phyloP scores from a whole-genome alignment of 2,113 vertebrate species.

The Notothenia rossii region DNA sequence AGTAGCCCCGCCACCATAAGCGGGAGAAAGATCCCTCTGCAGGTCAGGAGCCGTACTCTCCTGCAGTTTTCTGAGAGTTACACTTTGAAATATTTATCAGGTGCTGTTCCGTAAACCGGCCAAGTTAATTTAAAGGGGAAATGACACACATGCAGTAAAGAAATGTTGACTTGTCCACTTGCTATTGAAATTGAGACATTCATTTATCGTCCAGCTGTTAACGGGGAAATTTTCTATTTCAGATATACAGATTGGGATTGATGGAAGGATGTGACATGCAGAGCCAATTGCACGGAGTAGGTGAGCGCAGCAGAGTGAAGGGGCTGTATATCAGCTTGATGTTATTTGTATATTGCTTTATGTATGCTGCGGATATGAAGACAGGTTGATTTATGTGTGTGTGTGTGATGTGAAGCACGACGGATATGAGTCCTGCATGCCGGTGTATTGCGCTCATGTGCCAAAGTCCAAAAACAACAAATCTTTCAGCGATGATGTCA shows the following conservation, averaged over 20 bases:
- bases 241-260: conserved; percentile 25
- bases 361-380: conserved; percentile 26
- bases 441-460: conserved; percentile 29
- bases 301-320: conserved; percentile 23
- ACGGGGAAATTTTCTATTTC: conserved; percentile 32
- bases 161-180: background rate
- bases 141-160: background rate
- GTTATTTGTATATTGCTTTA: conserved; percentile 51
- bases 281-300: conserved; percentile 41
- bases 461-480: conserved; percentile 24
- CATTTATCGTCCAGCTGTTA: conserved; percentile 35
- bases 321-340: conserved; percentile 59
- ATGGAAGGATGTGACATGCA: conserved; percentile 51
- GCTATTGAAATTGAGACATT: conserved; percentile 19
- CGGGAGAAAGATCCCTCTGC: background rate
- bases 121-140: conserved; percentile 27
- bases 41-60: background rate
- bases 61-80: conserved; percentile 4
- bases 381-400: conserved; percentile 49
- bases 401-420: conserved; percentile 25
- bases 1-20: background rate
- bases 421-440: conserved; percentile 28
- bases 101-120: conserved; percentile 2
- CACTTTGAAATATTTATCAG: conserved; percentile 33
- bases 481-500: conserved; percentile 14